A percentile compares a stretch with the other conserved stretches of the same genome.
These are phyloP conservation scores for Phengaris arion DNA, from an alignment of 2,888 invertebrate genomes.

Conservation along the genomic window DNA sequence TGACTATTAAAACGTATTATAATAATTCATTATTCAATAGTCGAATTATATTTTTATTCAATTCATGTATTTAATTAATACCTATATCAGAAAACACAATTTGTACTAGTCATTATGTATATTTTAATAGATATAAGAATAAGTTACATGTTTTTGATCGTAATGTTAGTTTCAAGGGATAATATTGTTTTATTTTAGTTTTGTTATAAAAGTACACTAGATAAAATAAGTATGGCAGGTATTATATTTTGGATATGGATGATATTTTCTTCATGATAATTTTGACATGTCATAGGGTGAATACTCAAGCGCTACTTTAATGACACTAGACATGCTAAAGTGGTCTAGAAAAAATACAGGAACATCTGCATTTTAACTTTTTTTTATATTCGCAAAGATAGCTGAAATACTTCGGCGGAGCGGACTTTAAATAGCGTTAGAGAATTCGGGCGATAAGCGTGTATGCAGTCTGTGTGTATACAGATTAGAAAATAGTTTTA, in stretches of 20 bases:
- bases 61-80: background rate
- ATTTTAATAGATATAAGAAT: conserved; percentile 7
- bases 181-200: background rate
- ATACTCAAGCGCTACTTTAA: too few species aligned
- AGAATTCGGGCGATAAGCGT: too few species aligned
- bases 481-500: too few species aligned
- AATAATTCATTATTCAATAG: background rate
- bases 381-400: too few species aligned
- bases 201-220: background rate
- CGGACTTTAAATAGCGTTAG: too few species aligned
- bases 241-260: background rate
- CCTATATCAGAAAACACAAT: background rate
- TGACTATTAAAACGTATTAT: background rate
- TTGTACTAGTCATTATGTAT: conserved; percentile 24
- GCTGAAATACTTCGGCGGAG: too few species aligned
- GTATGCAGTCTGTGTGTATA: too few species aligned
- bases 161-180: background rate
- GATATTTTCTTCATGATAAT: background rate
- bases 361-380: too few species aligned
- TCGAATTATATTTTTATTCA: background rate
- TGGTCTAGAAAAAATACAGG: too few species aligned
- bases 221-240: background rate
- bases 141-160: conserved; percentile 13
- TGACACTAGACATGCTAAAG: too few species aligned
- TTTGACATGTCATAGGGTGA: background rate